Percentiles rank a stretch among this genome's conserved stretches.
Conservation (phyloP, 2,888 invertebrate genomes). For the Steinernema hermaphroditum region DNA sequence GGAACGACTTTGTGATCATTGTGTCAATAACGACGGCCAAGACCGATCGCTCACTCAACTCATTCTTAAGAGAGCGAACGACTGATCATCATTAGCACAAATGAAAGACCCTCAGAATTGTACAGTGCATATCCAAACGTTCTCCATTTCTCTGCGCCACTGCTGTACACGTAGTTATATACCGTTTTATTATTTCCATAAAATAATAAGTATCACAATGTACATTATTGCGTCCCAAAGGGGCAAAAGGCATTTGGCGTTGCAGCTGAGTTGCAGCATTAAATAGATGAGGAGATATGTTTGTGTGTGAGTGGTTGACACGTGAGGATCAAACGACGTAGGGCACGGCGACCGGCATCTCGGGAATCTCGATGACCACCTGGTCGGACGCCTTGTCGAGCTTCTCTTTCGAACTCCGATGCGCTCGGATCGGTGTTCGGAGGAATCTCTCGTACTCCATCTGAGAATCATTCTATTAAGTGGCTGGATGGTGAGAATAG, state of each 20-base stretch:
- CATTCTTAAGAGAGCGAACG: too few relatives aligned
- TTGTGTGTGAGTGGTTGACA: not conserved
- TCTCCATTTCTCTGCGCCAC: too few relatives aligned
- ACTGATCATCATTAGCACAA: too few relatives aligned
- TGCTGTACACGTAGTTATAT: too few relatives aligned
- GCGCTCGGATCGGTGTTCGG: not conserved
- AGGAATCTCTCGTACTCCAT: not conserved
- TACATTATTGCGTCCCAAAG: slow-evolving; percentile 2
- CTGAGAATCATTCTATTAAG: not conserved
- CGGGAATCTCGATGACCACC: slow-evolving; percentile 1
- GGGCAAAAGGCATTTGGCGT: not conserved
- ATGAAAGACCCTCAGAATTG: too few relatives aligned
- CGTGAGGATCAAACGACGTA: slow-evolving; percentile 4
- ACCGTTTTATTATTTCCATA: too few relatives aligned
- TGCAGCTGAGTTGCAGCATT: not conserved
- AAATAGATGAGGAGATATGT: not conserved
- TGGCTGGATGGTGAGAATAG: not conserved
- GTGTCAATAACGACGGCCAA: too few relatives aligned
- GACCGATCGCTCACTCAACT: too few relatives aligned
- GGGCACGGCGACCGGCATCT: slow-evolving; percentile 1
- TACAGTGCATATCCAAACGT: too few relatives aligned
- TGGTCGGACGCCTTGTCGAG: not conserved
- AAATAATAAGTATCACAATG: not conserved
- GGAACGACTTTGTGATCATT: too few relatives aligned
- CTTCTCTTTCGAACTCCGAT: not conserved